Evolutionary conservation across 2,113 vertebrate genomes (phyloP), one percentile per base, ranked within the genome.

Genomic region (Caranx ignobilis): DNA sequence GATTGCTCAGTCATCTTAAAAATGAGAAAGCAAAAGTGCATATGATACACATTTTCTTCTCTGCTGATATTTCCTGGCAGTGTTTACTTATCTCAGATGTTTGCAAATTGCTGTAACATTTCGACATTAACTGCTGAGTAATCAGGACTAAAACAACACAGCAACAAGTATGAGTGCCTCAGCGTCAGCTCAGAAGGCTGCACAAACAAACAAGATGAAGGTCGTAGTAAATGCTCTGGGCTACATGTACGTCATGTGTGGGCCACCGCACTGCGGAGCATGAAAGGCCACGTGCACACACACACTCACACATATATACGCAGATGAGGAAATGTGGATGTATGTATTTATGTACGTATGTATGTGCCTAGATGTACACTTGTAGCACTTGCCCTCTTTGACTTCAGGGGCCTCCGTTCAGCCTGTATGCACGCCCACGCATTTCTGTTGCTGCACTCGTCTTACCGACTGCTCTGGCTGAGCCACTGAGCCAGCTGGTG

Each of bases 401-500:
- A 82, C 87, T 72, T 64, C 61, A 37, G 68, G 71, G 83, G 80
- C 83, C 82, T 81, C 71, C 77, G 39, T 37, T 61, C 71, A 76
- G 63, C 82, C 79, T 81, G 61, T 84, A 82, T 77, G 73, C 56
- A 87, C 89, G 68, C 92, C 91, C 86, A 94, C 91, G 77, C 74
- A 88, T 91, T 93, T 85, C 90, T 92, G 89, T 91, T 77, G 75
- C 84, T 82, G 84, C 78, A 45, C 75, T 85, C 71, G 19, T 71
- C 85, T 88, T 77, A 82, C 83, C 56, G 86, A 82, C 83, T 85
- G 75, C 79, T 80, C 77, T 52, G 64, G 66, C 83, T 84, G 74
- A 85, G 83, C 83, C 84, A 47, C 79, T 37, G 83, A 86, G 84
- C 87, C 92, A 93, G 92, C 91, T 92, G 90, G 82, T 91, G 90